Percentiles rank a stretch among this genome's conserved stretches.
These are phyloP conservation scores for Venustaconcha ellipsiformis DNA, from an alignment of 1,140 invertebrate species.

Conservation along the genomic window DNA sequence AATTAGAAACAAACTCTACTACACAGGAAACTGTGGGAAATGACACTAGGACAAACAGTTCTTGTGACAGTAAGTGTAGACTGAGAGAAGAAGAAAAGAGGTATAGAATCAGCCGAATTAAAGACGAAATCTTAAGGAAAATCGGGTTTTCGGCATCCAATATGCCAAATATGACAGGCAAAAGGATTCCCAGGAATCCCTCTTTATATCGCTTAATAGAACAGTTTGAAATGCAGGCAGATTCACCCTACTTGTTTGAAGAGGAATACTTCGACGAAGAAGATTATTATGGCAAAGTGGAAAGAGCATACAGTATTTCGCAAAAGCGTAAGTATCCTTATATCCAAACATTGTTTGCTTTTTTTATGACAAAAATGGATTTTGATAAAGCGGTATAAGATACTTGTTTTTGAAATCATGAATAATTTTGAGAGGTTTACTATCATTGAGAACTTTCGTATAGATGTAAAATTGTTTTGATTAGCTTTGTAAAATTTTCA, in stretches of 20 bases:
- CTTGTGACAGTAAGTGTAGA: not conserved
- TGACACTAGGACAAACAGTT: too few relatives aligned
- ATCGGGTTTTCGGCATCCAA: conserved; percentile 17
- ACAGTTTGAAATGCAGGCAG: conserved; percentile 24
- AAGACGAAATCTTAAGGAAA: conserved; percentile 20
- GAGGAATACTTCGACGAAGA: conserved; percentile 28
- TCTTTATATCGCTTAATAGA: conserved; percentile 17
- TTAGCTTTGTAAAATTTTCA: too few relatives aligned
- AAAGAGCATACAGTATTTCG: conserved; percentile 18
- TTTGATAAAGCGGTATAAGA: too few relatives aligned
- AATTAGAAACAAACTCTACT: too few relatives aligned
- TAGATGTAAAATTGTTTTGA: too few relatives aligned
- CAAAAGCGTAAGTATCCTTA: conserved; percentile 14
- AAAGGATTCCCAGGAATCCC: conserved; percentile 23
- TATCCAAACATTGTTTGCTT: too few relatives aligned
- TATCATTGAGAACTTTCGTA: too few relatives aligned
- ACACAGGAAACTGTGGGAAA: too few relatives aligned
- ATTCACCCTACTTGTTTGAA: conserved; percentile 1
- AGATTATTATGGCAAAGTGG: conserved; percentile 25
- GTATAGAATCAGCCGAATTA: conserved; percentile 15
- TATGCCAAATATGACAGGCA: conserved; percentile 32
- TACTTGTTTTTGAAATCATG: too few relatives aligned
- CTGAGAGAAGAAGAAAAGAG: conserved; percentile 5
- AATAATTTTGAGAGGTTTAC: too few relatives aligned
- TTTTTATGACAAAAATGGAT: too few relatives aligned